phyloP scores from a whole-genome alignment of 2,113 vertebrate species.

The Rhinopithecus roxellana region DNA sequence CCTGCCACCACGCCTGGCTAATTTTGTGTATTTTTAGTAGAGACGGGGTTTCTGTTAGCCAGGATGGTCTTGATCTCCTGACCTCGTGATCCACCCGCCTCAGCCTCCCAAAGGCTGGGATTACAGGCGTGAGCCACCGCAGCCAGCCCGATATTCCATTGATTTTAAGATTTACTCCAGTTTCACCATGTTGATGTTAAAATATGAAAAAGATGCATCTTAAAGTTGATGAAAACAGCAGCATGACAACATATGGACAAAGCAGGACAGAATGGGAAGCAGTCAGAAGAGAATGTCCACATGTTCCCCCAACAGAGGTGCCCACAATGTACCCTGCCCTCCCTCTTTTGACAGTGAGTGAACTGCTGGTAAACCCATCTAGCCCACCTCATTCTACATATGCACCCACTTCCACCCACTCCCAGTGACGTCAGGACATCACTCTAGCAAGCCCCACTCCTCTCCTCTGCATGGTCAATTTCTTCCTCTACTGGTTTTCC shows the following conservation, averaged over 20 bases:
- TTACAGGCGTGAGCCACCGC: no score
- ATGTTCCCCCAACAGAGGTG: no score
- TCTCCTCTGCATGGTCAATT: background rate
- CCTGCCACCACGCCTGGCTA: no score
- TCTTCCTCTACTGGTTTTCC: background rate
- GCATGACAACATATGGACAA: background rate
- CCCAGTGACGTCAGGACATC: no score
- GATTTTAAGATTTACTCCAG: background rate
- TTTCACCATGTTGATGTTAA: background rate
- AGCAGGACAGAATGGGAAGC: background rate
- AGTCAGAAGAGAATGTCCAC: background rate
- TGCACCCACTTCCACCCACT: background rate
- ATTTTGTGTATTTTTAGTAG: no score
- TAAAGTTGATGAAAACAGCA: background rate
- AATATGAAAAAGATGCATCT: background rate
- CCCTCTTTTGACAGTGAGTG: background rate
- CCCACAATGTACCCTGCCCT: fast-evolving
- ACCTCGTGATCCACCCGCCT: no score
- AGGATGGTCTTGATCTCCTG: no score
- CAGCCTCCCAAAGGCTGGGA: no score
- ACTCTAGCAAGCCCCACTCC: background rate
- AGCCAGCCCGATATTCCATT: background rate
- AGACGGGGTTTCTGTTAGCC: no score
- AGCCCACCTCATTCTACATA: no score
- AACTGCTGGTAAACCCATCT: fast-evolving